phyloP scores from a whole-genome alignment of 2,888 invertebrate species.

The Conchocele bisecta region DNA sequence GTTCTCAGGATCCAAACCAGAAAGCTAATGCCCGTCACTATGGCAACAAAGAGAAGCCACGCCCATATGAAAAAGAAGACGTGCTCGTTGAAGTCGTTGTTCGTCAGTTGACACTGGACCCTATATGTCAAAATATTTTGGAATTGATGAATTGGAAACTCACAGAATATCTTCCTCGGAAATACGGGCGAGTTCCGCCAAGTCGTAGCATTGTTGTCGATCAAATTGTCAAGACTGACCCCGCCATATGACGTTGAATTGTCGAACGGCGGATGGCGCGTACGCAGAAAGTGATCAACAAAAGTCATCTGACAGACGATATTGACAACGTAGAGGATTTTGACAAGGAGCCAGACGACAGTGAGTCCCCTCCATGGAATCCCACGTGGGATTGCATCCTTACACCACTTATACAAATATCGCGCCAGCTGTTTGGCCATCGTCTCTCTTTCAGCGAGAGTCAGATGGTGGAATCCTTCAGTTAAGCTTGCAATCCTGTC shows the following conservation, averaged over 20 bases:
- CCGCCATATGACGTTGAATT: conserved; percentile 38
- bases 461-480: conserved; percentile 34
- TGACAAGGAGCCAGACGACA: conserved; percentile 23
- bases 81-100: conserved; percentile 30
- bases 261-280: conserved; percentile 7
- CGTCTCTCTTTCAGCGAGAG: conserved; percentile 24
- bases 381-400: background rate
- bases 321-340: conserved; percentile 38
- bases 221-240: conserved; percentile 24
- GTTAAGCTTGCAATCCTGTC: conserved; percentile 44
- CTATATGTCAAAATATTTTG: background rate
- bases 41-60: conserved; percentile 38
- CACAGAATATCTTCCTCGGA: conserved; percentile 19
- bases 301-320: conserved; percentile 26
- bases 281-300: conserved; percentile 18
- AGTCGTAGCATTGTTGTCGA: conserved; percentile 18
- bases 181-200: conserved; percentile 30
- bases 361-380: conserved; percentile 39
- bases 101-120: conserved; percentile 26
- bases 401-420: conserved; percentile 49
- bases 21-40: conserved; percentile 30
- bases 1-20: conserved; percentile 13
- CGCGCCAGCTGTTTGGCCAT: conserved; percentile 42
- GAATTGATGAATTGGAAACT: background rate
- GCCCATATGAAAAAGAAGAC: conserved; percentile 35